Conservation (phyloP, 2,113 vertebrate species). For the Odontesthes bonariensis region DNA sequence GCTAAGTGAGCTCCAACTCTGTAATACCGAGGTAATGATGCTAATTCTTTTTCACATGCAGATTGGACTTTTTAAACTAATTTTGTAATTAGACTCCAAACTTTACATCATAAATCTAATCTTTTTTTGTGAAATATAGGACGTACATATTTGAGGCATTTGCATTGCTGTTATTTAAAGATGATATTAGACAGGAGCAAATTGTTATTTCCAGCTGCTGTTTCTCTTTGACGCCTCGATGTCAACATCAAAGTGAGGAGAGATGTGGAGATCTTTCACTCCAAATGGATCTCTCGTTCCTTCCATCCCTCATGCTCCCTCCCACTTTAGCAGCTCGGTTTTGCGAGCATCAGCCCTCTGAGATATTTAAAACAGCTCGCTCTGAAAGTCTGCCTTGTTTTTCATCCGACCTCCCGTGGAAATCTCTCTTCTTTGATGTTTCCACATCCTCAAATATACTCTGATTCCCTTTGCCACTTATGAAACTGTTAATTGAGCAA, state of each 20-base stretch:
- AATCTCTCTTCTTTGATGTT: slow-evolving; percentile 57
- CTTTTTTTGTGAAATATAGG: not conserved
- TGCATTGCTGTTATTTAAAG: slow-evolving; percentile 7
- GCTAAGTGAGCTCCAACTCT: slow-evolving; percentile 16
- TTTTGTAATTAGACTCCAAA: slow-evolving; percentile 39
- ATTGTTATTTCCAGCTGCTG: slow-evolving; percentile 11
- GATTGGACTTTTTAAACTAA: slow-evolving; percentile 27
- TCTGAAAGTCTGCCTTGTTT: slow-evolving; percentile 36
- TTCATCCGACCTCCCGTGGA: slow-evolving; percentile 38
- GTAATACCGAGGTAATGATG: slow-evolving; percentile 26
- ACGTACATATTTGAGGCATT: not conserved
- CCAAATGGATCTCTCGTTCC: not conserved
- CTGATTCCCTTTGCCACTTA: slow-evolving; percentile 54
- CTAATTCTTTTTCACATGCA: slow-evolving; percentile 14
- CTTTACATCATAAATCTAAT: slow-evolving; percentile 24
- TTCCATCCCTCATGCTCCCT: not conserved
- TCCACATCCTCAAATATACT: slow-evolving; percentile 44
- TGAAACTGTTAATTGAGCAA: slow-evolving; percentile 63
- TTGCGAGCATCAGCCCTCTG: slow-evolving; percentile 26
- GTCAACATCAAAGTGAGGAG: slow-evolving; percentile 36
- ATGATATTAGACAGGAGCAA: slow-evolving; percentile 7
- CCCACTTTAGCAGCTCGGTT: not conserved
- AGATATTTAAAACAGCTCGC: slow-evolving; percentile 44
- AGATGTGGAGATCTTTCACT: slow-evolving; percentile 4
- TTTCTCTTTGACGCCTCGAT: slow-evolving; percentile 9